These are phyloP conservation scores for Chloroceryle amazona DNA, from an alignment of 2,797 vertebrate species.

Conservation along the genomic window DNA sequence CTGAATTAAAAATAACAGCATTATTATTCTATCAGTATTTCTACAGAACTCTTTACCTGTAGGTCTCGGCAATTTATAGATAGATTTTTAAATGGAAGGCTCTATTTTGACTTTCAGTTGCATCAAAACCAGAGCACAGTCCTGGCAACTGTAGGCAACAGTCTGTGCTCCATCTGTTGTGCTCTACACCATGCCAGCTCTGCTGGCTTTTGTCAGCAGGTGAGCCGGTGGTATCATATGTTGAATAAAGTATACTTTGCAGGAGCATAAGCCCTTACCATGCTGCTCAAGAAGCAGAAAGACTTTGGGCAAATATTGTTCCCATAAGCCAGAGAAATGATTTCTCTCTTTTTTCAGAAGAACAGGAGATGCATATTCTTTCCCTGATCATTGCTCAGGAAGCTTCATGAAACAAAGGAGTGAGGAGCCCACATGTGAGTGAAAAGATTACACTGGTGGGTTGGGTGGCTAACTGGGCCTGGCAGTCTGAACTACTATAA, in stretches of 20 bases:
- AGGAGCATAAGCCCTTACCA: background rate
- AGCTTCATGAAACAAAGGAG: background rate
- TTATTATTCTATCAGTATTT: constrained; percentile 25
- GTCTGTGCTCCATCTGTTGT: constrained; percentile 56
- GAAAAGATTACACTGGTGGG: background rate
- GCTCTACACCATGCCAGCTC: background rate
- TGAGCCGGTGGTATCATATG: background rate
- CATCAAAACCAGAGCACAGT: background rate
- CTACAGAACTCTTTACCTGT: background rate
- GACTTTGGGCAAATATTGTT: background rate
- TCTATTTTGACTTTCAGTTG: background rate
- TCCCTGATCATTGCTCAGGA: background rate
- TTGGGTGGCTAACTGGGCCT: background rate
- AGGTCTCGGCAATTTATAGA: background rate
- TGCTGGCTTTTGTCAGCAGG: constrained; percentile 6
- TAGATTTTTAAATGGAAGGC: background rate
- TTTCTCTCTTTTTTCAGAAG: background rate
- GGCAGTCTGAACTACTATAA: background rate
- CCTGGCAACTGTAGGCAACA: background rate
- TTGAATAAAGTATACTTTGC: background rate
- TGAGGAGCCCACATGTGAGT: background rate
- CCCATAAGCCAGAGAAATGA: background rate
- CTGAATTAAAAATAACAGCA: constrained; percentile 30
- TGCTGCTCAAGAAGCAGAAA: background rate
- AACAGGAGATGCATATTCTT: background rate